These are phyloP conservation scores for Liopterus haemorrhoidalis DNA, from an alignment of 2,888 invertebrate species.

Conservation along the genomic window DNA sequence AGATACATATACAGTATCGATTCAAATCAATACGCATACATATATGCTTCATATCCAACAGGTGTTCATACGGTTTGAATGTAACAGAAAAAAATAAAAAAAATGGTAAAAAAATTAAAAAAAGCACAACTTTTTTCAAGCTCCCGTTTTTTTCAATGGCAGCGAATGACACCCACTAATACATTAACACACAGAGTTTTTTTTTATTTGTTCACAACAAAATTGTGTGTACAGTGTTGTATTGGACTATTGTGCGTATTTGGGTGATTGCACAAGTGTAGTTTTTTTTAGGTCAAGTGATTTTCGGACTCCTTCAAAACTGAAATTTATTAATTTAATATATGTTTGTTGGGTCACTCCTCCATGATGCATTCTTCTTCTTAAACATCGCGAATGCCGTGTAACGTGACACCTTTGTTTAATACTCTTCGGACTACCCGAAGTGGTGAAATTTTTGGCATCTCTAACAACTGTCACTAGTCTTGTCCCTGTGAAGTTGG, in stretches of 20 bases:
- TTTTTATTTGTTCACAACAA: slow-evolving; percentile 23
- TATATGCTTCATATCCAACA: slow-evolving; percentile 18
- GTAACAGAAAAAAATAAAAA: slow-evolving; percentile 11
- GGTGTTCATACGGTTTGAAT: slow-evolving; percentile 23
- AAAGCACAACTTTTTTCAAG: slow-evolving; percentile 23
- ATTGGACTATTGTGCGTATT: slow-evolving; percentile 3
- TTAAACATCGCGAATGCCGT: no score
- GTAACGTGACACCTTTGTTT: no score
- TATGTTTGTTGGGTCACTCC: no score
- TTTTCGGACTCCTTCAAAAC: no score
- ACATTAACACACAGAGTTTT: slow-evolving; percentile 39
- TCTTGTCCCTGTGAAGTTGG: no score
- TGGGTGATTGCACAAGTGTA: no score
- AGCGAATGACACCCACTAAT: slow-evolving; percentile 45
- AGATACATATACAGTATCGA: slow-evolving; percentile 20
- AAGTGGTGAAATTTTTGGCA: no score
- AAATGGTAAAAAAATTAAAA: slow-evolving; percentile 19
- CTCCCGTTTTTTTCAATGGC: slow-evolving; percentile 38
- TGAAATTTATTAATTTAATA: no score
- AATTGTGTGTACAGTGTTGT: slow-evolving; percentile 4
- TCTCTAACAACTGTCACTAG: no score
- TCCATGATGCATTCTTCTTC: no score
- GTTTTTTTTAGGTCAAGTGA: no score
- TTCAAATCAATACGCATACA: slow-evolving; percentile 16
- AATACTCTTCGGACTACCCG: no score